Evolutionary conservation across 2,888 invertebrate species (phyloP).

Genomic region (Myopa testacea): DNA sequence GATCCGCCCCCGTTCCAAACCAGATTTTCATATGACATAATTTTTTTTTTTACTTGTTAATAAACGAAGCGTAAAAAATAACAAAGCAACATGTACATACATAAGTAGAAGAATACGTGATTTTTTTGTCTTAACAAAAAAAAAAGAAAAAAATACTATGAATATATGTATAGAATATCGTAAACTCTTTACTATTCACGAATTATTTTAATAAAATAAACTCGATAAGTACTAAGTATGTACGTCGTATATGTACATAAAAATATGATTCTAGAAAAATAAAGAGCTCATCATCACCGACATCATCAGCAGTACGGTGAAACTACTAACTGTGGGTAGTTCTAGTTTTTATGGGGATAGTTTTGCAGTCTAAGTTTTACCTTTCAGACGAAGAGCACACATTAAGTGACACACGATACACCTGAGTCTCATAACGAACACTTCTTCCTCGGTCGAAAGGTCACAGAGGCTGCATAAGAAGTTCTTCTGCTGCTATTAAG

Average conservation of each 20-base stretch:
- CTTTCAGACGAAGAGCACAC: not conserved
- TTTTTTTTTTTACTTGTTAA: not conserved
- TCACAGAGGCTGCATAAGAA: not conserved
- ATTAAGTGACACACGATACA: conserved; percentile 16
- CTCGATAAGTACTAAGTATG: no score
- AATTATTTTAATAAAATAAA: no score
- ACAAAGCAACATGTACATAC: not conserved
- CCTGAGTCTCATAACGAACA: conserved; percentile 22
- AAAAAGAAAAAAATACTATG: not conserved
- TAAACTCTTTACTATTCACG: no score
- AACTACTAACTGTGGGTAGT: no score
- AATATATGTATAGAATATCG: no score
- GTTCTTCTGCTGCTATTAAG: conserved; percentile 5
- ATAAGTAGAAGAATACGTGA: no score
- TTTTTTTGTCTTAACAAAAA: not conserved
- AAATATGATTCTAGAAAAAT: no score
- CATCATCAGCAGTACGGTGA: no score
- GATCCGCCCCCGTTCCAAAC: not conserved
- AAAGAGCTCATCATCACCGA: no score
- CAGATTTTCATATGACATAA: not conserved
- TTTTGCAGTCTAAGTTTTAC: not conserved
- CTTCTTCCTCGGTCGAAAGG: conserved; percentile 4
- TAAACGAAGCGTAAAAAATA: not conserved
- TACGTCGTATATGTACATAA: no score
- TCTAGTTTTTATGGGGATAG: no score